These are phyloP conservation scores for Aleiodes sp. DNA, from an alignment of 1,140 invertebrate genomes.

Conservation along the genomic window DNA sequence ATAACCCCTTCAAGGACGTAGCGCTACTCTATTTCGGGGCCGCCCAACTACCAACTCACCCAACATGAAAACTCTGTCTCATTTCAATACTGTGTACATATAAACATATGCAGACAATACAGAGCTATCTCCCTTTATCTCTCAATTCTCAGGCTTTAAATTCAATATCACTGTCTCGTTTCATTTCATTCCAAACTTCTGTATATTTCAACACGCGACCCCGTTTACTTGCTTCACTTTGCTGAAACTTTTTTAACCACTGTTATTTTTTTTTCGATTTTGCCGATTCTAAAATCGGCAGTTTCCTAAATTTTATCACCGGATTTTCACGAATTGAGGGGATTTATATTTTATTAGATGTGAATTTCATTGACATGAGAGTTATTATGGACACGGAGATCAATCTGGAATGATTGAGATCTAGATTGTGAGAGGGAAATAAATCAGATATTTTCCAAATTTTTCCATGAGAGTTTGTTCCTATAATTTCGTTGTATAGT, in stretches of 20 bases:
- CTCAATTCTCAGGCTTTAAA: neutral
- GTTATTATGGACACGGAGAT: too few species aligned
- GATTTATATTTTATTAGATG: too few species aligned
- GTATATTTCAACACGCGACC: neutral
- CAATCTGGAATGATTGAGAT: too few species aligned
- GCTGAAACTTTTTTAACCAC: too few species aligned
- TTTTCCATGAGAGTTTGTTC: too few species aligned
- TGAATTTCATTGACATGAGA: too few species aligned
- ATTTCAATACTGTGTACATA: neutral
- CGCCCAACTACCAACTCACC: neutral
- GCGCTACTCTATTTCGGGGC: constrained; percentile 34
- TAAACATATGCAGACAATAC: too few species aligned
- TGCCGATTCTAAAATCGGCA: neutral
- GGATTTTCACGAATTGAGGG: too few species aligned
- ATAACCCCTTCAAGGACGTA: constrained; percentile 40
- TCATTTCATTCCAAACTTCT: neutral
- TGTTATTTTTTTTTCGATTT: neutral
- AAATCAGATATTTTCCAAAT: too few species aligned
- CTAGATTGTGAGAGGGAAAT: too few species aligned
- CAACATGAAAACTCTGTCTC: neutral
- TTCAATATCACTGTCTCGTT: constrained; percentile 11
- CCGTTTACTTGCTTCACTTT: neutral
- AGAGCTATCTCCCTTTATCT: neutral
- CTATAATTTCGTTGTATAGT: too few species aligned
- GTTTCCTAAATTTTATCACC: too few species aligned